Base-by-base conservation (phyloP, 2,113 vertebrate genomes). In the Petaurus breviceps region DNA sequence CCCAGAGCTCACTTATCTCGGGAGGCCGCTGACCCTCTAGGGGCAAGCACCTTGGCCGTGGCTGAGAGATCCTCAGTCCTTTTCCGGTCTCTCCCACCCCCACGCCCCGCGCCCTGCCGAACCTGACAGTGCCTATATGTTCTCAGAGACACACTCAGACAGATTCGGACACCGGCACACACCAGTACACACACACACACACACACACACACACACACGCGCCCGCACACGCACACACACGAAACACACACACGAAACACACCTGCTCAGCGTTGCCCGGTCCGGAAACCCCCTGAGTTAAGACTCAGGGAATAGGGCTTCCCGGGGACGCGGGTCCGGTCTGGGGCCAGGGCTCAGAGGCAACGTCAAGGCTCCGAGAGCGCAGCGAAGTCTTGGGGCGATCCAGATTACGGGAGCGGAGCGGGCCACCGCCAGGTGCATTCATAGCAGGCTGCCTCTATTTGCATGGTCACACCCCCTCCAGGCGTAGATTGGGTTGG, bases 381-480 rank as follows among this genome's bases (percentile, higher is more conserved):
- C 2, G 77, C n/a, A 22, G 68, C 19, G 68, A 84, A 84, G 68
- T 84, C 68, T 84, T 9, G 68, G 68, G 14, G 37, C 11, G 90
- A 28, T 89, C 46, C 8, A 22, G 0, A 94, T 1, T 89, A 0
- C 26, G 52, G 50, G n/a, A 43, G 95, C 11, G 92, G 0, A 26
- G 61, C 49, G 10, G 14, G 89, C 19, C 10, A 23, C 8, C 14
- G 5, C 28, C 90, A 90, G 90, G 90, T 90, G 46, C 46, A 90
- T 90, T 90, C 90, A 50, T 90, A 90, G 90, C 24, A 90, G 1
- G 4, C 51, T 26, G 90, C 1, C 0, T 0, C 19, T 2, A 96
- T 97, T 98, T 97, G 97, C 98, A 97, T 97, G 96, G 0, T n/a
- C 84, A 47, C 96, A 25, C 97, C 97, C 28, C 0, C 0, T 0